Evolutionary conservation across 2,888 invertebrate genomes (phyloP), one percentile per base, ranked within the genome.

Genomic region (Macrosiphum euphorbiae): DNA sequence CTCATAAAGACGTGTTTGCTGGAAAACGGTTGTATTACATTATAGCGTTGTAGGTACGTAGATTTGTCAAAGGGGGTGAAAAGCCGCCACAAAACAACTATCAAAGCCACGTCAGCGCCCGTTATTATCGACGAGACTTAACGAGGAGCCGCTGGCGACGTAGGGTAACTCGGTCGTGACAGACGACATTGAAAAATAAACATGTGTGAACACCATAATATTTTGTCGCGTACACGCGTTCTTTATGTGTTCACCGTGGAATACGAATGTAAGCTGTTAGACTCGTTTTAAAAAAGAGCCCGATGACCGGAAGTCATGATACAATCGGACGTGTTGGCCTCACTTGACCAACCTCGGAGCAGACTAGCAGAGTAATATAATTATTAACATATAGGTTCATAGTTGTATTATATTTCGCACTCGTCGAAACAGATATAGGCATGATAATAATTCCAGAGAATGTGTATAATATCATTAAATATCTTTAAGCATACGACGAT

Each of bases 81-180:
- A 28, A 92, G 13, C 92, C 87, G 16, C 61, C 41, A 92, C 50
- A 85, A 50, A 61, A 50, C 24, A 85, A 85, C 91, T 58, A 50
- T 91, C 44, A 58, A 58, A 85, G 85, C 44, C 91, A 44, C 55
- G 85, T 91, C 85, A 91, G 85, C 44, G 7, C 20, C 8, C 78
- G 35, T 78, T 78, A 78, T 91, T 91, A 52, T 58, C 44, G 85
- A 91, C 28, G 52, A 44, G 85, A 85, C 47, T 91, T 91, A 91
- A 85, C 91, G 44, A 91, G 55, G 85, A 85, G 8, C 78, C 35
- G 26, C 5, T 52, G 35, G 8, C 13, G 58, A 0, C 55, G 44
- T 20, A 41, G 26, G n/a, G 10, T 41, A 58, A 52, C 50, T 90
- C 52, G 16, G 41, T 85, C 35, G 44, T n/a, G n/a, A 44, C 44